Conservation (phyloP, 2,797 vertebrate species). For the Vultur gryphus region DNA sequence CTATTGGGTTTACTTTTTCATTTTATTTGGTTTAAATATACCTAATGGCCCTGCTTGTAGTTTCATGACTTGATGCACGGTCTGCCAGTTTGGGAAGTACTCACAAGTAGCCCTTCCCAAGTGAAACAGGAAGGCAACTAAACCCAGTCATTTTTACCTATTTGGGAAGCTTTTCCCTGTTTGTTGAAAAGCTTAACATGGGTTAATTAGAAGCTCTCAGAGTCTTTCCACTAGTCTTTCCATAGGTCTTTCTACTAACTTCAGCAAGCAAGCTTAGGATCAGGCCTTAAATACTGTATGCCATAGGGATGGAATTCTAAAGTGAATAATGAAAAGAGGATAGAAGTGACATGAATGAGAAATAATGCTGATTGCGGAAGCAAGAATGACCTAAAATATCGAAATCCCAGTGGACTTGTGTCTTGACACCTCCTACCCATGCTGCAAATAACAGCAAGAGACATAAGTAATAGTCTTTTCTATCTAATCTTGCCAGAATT, state of each 20-base stretch:
- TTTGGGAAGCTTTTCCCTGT: neutral
- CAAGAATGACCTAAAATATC: neutral
- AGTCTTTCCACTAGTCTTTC: neutral
- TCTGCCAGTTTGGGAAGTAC: neutral
- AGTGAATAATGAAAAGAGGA: neutral
- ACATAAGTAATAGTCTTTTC: neutral
- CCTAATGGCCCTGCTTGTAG: neutral
- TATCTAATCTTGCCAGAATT: slow-evolving; percentile 10
- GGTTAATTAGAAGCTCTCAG: neutral
- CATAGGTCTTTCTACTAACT: neutral
- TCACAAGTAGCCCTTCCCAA: neutral
- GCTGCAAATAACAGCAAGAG: neutral
- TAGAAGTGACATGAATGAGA: neutral
- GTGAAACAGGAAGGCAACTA: neutral
- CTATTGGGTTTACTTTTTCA: neutral
- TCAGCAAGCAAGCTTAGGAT: neutral
- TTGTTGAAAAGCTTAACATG: neutral
- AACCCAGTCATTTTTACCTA: neutral
- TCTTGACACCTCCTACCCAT: neutral
- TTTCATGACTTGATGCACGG: neutral
- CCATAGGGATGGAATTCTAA: neutral
- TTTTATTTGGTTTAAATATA: neutral
- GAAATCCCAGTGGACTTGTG: neutral
- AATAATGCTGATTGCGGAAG: neutral
- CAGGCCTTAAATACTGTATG: neutral